Conservation (phyloP, 2,113 vertebrate genomes). For the Lepisosteus osseus region DNA sequence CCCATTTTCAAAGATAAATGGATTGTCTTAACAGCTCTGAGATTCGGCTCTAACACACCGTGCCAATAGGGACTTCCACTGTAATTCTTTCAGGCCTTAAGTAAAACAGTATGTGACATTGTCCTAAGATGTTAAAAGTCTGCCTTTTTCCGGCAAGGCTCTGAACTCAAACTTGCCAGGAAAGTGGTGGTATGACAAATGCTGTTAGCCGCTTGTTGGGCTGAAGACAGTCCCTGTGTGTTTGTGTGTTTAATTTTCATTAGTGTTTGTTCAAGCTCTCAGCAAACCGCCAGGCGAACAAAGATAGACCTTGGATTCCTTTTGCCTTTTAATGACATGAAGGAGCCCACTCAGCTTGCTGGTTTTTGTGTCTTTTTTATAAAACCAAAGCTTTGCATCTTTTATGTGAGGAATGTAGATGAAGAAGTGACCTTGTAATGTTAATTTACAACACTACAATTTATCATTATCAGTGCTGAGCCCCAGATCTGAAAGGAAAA, state of each 20-base stretch:
- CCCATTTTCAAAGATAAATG: conserved; percentile 57
- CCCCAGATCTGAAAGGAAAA: conserved; percentile 47
- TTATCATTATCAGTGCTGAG: conserved; percentile 26
- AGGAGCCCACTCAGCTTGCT: conserved; percentile 8
- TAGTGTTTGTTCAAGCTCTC: conserved; percentile 21
- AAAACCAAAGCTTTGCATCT: conserved; percentile 28
- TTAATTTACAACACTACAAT: conserved; percentile 40
- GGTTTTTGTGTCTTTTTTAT: conserved; percentile 10
- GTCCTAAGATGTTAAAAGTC: conserved; percentile 28
- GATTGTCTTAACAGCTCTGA: conserved; percentile 47
- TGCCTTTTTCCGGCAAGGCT: conserved; percentile 25
- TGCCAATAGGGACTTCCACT: conserved; percentile 35
- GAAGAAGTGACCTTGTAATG: conserved; percentile 37
- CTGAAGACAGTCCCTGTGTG: conserved; percentile 12
- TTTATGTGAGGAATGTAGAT: conserved; percentile 13
- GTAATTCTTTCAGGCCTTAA: conserved; percentile 31
- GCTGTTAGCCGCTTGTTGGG: background rate
- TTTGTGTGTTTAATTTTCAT: conserved; percentile 32
- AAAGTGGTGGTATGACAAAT: conserved; percentile 18
- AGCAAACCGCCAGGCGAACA: conserved; percentile 14
- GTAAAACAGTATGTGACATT: conserved; percentile 24
- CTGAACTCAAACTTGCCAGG: conserved; percentile 13
- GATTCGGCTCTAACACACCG: conserved; percentile 46
- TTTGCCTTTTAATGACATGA: conserved; percentile 16
- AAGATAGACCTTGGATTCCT: conserved; percentile 19